These are phyloP conservation scores for Nicator chloris DNA, from an alignment of 2,113 vertebrate species.

Conservation along the genomic window DNA sequence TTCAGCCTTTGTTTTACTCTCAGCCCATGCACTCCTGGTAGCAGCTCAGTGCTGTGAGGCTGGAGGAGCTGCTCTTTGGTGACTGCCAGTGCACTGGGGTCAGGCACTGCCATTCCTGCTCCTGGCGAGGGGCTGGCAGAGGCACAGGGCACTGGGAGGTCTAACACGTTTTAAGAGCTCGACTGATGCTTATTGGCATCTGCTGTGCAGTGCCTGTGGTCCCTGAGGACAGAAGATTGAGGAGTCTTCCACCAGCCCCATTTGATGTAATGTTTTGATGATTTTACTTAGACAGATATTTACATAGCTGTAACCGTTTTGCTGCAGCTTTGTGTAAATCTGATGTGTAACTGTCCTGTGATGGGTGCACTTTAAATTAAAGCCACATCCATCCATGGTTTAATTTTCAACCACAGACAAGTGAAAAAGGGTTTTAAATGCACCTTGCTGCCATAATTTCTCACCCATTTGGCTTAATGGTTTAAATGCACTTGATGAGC, in stretches of 20 bases:
- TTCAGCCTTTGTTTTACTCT: not conserved
- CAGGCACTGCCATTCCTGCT: not conserved
- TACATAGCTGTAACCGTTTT: not conserved
- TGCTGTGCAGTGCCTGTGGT: not conserved
- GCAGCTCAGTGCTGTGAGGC: not conserved
- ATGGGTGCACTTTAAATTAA: not conserved
- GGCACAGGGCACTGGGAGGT: not conserved
- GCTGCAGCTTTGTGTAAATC: not conserved
- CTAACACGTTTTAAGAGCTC: not conserved
- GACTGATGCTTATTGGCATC: not conserved
- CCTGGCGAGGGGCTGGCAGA: not conserved
- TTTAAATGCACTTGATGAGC: not conserved
- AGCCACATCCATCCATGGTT: not conserved
- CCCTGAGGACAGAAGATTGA: not conserved
- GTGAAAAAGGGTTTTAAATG: not conserved
- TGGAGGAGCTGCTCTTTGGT: not conserved
- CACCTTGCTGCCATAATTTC: not conserved
- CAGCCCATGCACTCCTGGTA: accelerated
- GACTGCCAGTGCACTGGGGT: not conserved
- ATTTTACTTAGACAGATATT: not conserved
- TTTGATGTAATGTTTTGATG: not conserved
- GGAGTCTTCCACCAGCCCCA: not conserved
- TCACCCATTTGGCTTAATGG: not conserved
- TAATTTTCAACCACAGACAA: not conserved
- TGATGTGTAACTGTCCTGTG: not conserved